Percentiles rank a stretch among this genome's conserved stretches.
phyloP scores from a whole-genome alignment of 2,888 invertebrate species.

The Tuta absoluta region DNA sequence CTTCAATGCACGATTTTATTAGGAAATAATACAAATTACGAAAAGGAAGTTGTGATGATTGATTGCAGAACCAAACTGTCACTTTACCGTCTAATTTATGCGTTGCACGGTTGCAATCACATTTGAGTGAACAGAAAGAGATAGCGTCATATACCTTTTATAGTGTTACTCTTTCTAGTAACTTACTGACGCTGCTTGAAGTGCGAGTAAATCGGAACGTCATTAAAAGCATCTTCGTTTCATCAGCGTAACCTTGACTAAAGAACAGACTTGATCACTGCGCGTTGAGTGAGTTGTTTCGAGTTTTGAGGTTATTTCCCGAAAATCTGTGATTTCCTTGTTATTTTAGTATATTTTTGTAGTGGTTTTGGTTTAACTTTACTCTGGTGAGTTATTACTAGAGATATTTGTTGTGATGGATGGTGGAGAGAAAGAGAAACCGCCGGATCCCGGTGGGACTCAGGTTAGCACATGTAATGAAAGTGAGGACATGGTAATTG shows the following conservation, averaged over 20 bases:
- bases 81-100: neutral
- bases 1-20: neutral
- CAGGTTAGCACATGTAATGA: too few species aligned
- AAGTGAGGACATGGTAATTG: too few species aligned
- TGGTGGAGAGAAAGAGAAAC: too few species aligned
- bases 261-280: too few species aligned
- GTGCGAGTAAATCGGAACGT: neutral
- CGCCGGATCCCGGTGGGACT: too few species aligned
- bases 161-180: neutral
- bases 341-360: too few species aligned
- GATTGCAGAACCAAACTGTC: neutral
- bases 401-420: too few species aligned
- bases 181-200: neutral
- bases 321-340: too few species aligned
- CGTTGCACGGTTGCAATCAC: neutral
- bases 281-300: too few species aligned
- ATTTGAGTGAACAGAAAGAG: neutral
- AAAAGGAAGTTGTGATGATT: neutral
- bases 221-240: constrained; percentile 6
- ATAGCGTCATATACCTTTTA: neutral
- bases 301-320: too few species aligned
- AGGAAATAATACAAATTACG: neutral
- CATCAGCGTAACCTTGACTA: neutral
- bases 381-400: too few species aligned
- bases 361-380: too few species aligned